Conservation (phyloP, 2,888 invertebrate species). For the Rambutsinella grinnellia region DNA sequence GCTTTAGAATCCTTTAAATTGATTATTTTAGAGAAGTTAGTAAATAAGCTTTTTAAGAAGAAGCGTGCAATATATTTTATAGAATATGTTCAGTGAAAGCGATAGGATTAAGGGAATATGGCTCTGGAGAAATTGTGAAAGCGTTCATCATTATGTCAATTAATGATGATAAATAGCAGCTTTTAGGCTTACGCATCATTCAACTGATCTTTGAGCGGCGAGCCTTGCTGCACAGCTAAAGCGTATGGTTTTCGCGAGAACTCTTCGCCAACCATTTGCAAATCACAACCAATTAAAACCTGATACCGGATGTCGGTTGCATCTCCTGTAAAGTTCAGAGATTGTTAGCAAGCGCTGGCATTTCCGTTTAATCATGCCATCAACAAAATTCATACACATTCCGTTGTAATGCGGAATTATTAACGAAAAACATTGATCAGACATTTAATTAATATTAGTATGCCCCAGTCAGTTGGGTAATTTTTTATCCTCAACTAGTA, state of each 20-base stretch:
- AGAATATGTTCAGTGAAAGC: neutral
- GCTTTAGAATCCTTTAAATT: conserved; percentile 80
- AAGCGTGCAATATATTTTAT: conserved; percentile 1
- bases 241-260: conserved; percentile 97
- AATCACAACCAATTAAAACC: conserved; percentile 86
- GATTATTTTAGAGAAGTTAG: neutral
- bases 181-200: conserved; percentile 87
- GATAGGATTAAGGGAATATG: too few relatives aligned
- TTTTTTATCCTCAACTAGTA: too few relatives aligned
- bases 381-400: too few relatives aligned
- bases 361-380: too few relatives aligned
- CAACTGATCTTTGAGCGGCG: conserved; percentile 92
- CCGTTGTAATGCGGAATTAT: too few relatives aligned
- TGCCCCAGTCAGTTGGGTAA: too few relatives aligned
- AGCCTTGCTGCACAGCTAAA: conserved; percentile 96
- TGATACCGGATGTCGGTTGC: conserved; percentile 91
- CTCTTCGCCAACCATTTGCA: conserved; percentile 95
- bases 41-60: neutral
- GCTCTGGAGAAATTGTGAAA: neutral
- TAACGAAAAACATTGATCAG: too few relatives aligned
- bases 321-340: conserved; percentile 81
- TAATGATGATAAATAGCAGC: conserved; percentile 29
- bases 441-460: too few relatives aligned
- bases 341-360: too few relatives aligned
- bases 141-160: conserved; percentile 41